Conservation (phyloP, 2,113 vertebrate species). For the Rhineura floridana region DNA sequence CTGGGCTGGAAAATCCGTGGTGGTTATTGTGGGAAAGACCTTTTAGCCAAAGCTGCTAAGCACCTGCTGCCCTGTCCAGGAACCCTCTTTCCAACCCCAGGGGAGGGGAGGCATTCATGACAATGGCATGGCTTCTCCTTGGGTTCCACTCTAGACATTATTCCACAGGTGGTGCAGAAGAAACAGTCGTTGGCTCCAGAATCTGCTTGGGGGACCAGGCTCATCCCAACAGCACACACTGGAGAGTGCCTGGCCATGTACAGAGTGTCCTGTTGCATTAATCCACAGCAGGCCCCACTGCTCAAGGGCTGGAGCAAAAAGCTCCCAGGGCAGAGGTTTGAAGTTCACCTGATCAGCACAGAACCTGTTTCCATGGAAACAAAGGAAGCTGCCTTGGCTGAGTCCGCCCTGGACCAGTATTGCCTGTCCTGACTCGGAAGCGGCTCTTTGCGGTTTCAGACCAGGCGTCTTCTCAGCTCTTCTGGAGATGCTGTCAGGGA, state of each 20-base stretch:
- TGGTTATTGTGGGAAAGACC: neutral
- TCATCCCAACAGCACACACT: neutral
- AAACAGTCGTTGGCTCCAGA: neutral
- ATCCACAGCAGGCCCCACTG: neutral
- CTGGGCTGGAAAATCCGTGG: neutral
- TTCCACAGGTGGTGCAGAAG: neutral
- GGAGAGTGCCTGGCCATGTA: neutral
- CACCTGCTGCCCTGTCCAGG: neutral
- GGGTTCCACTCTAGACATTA: neutral
- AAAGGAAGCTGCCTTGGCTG: no score
- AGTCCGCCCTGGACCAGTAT: no score
- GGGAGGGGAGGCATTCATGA: neutral
- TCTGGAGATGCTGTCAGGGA: no score
- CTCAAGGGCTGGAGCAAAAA: neutral
- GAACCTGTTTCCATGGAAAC: neutral
- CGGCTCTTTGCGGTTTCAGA: no score
- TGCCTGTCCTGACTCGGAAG: no score
- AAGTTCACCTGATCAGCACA: neutral
- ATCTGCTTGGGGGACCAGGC: neutral
- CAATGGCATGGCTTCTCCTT: neutral
- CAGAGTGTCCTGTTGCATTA: neutral
- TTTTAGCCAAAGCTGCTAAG: neutral
- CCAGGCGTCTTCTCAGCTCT: no score
- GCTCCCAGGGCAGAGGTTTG: neutral
- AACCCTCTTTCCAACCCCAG: neutral